These are phyloP conservation scores for Trogon surrucura DNA, from an alignment of 2,113 vertebrate species.

Conservation along the genomic window DNA sequence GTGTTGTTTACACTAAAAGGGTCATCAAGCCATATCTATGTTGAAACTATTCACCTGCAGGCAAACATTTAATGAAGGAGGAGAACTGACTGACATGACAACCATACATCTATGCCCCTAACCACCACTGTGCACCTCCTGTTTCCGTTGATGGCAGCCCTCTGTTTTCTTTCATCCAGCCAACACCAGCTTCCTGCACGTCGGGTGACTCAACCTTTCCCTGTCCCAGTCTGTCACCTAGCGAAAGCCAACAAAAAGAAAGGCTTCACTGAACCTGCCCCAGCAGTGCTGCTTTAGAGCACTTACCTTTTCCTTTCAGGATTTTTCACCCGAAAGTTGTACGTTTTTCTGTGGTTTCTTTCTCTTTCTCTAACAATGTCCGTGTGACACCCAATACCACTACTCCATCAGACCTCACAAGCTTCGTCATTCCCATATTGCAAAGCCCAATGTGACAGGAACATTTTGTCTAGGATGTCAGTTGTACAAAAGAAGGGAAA, in stretches of 20 bases:
- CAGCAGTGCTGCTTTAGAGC: background rate
- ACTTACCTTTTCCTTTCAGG: background rate
- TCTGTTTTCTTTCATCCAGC: conserved; percentile 20
- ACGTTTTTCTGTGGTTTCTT: background rate
- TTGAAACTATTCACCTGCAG: background rate
- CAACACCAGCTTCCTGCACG: background rate
- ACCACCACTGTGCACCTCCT: background rate
- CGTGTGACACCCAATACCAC: background rate
- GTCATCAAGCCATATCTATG: background rate
- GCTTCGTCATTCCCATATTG: background rate
- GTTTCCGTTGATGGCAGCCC: background rate
- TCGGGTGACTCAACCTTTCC: conserved; percentile 1
- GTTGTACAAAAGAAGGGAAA: background rate
- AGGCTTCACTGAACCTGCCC: background rate
- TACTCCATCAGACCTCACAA: background rate
- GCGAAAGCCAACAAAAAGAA: background rate
- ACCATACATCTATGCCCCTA: background rate
- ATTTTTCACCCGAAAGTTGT: background rate
- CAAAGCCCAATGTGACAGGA: background rate
- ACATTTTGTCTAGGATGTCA: background rate
- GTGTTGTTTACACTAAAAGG: background rate
- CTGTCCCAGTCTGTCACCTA: conserved; percentile 20
- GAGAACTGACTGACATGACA: background rate
- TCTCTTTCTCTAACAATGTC: background rate
- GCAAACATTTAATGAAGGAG: background rate